A percentile compares a stretch with the other conserved stretches of the same genome.
Conservation (phyloP, 1,140 invertebrate species). For the Plectrocnemia conspersa region DNA sequence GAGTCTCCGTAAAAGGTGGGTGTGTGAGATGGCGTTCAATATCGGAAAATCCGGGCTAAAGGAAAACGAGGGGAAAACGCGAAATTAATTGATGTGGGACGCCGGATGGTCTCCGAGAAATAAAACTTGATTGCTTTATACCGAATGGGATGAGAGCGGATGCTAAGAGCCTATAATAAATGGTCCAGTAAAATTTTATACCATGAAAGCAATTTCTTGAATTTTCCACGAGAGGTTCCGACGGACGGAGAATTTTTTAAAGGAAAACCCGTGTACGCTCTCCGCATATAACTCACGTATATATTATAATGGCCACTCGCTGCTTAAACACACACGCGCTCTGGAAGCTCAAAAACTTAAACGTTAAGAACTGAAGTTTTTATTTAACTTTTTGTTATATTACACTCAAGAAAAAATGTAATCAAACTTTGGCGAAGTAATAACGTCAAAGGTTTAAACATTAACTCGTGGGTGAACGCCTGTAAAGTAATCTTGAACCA, state of each 20-base stretch:
- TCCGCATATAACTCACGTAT: too few relatives aligned
- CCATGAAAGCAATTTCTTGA: conserved; percentile 8
- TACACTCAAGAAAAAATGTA: too few relatives aligned
- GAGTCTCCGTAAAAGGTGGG: too few relatives aligned
- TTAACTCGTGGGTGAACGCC: too few relatives aligned
- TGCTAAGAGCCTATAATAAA: conserved; percentile 23
- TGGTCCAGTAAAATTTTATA: conserved; percentile 21
- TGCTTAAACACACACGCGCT: too few relatives aligned
- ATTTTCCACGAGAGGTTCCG: neutral
- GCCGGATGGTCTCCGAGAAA: conserved; percentile 29
- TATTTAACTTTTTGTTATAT: too few relatives aligned
- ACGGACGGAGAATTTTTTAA: neutral
- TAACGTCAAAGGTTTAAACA: too few relatives aligned
- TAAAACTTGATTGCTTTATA: conserved; percentile 32
- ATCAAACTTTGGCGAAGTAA: too few relatives aligned
- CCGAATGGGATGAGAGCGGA: conserved; percentile 11
- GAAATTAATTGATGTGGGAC: conserved; percentile 34
- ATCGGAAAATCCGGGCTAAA: conserved; percentile 18
- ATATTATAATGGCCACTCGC: too few relatives aligned
- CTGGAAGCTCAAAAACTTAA: too few relatives aligned
- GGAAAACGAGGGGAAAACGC: conserved; percentile 19
- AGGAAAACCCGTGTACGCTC: conserved; percentile 10
- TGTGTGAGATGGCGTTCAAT: conserved; percentile 17
- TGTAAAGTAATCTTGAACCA: too few relatives aligned
- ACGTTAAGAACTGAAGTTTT: too few relatives aligned